A percentile compares a stretch with the other conserved stretches of the same genome.
These are phyloP conservation scores for Botrylloides violaceus DNA, from an alignment of 23 tunicate genomes.

Conservation along the genomic window DNA sequence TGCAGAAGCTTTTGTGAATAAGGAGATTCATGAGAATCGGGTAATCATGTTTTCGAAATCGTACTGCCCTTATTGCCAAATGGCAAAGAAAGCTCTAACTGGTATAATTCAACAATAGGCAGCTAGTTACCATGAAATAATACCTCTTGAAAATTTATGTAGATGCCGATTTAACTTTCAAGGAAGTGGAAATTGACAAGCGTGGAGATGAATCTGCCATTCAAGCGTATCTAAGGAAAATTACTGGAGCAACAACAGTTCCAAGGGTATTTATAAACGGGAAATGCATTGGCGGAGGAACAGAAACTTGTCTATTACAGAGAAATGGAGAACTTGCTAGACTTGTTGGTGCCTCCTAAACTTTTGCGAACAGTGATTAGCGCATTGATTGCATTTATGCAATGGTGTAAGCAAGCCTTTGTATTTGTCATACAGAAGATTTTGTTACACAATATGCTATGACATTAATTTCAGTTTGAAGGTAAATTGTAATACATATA, in stretches of 20 bases:
- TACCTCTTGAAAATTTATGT: not conserved
- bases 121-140: not conserved
- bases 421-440: not conserved
- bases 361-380: too few species aligned
- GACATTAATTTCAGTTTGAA: not conserved
- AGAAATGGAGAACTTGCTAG: slow-evolving; percentile 25
- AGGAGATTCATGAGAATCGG: slow-evolving; percentile 26
- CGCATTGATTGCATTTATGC: not conserved
- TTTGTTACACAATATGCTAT: not conserved
- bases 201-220: slow-evolving; percentile 27
- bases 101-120: slow-evolving; percentile 19
- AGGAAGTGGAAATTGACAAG: slow-evolving; percentile 44
- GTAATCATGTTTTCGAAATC: slow-evolving; percentile 83
- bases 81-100: slow-evolving; percentile 55
- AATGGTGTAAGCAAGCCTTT: not conserved
- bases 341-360: too few species aligned
- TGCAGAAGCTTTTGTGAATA: slow-evolving; percentile 18
- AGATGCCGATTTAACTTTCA: not conserved
- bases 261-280: slow-evolving; percentile 79
- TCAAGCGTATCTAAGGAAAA: slow-evolving; percentile 26
- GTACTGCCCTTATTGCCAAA: slow-evolving; percentile 63
- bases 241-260: slow-evolving; percentile 64
- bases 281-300: slow-evolving; percentile 83
- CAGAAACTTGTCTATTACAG: slow-evolving; percentile 44
- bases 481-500: not conserved